Percentiles rank a stretch among this genome's conserved stretches.
Conservation (phyloP, 2,888 invertebrate genomes). For the Carabus problematicus region DNA sequence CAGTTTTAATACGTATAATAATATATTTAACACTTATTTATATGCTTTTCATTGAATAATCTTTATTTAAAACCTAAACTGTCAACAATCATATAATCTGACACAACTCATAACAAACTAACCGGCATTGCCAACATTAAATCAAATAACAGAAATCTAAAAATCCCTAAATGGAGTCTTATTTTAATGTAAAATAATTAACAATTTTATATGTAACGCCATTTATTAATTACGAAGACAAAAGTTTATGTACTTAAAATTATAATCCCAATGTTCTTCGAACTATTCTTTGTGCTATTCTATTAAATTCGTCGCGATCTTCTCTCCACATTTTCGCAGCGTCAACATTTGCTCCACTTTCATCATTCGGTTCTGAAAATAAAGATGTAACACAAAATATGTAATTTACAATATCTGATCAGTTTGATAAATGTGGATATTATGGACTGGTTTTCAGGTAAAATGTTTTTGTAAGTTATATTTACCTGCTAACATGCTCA, state of each 20-base stretch:
- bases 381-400: background rate
- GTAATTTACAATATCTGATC: background rate
- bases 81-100: background rate
- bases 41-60: too few species aligned
- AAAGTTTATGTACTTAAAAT: constrained; percentile 1
- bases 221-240: constrained; percentile 61
- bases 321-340: constrained; percentile 99
- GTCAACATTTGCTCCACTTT: constrained; percentile 99
- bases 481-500: constrained; percentile 94
- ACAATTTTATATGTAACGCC: constrained; percentile 8
- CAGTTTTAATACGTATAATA: too few species aligned
- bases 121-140: constrained; percentile 5
- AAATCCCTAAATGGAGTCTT: constrained; percentile 11
- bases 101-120: background rate
- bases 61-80: too few species aligned
- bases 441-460: background rate
- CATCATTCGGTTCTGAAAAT: constrained; percentile 91
- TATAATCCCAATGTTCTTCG: constrained; percentile 80
- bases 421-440: constrained; percentile 1
- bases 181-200: constrained; percentile 5
- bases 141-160: background rate
- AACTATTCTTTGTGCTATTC: constrained; percentile 90
- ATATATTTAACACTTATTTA: too few species aligned
- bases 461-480: background rate
- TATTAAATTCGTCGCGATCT: constrained; percentile 90